Evolutionary conservation across 2,888 invertebrate genomes (phyloP), one percentile per base, ranked within the genome.

Genomic region (Lordiphosa fenestrarum): DNA sequence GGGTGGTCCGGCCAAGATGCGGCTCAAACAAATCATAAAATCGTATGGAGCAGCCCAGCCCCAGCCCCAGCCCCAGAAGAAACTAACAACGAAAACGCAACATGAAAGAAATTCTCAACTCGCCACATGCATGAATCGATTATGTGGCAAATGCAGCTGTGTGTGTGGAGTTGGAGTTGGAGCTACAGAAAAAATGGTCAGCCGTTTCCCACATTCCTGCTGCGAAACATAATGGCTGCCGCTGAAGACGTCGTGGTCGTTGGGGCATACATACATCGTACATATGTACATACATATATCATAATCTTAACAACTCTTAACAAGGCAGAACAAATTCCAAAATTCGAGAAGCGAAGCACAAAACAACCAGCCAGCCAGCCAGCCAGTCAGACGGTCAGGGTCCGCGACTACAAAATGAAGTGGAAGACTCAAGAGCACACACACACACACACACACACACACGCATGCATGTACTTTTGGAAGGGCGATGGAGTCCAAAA

Each of bases 241-340:
- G 74, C 69, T 71, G 66, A 69, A 72, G 75, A 66, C 62, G 66
- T 57, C 61, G 41, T 15, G 23, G 33, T 40, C 35, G 2, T 40
- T 25, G 35, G 44, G 38, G 44, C 57, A 63, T 47, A 54, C 59
- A 51, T 33, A 53, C 35, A 65, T 30, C 30, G 57, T 15, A 42
- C 25, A 57, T 39, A 30, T 42, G 44, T 54, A 61, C 64, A 67
- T 72, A 78, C 78, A 80, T 86, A 87, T 87, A 86, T 86, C 87
- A 86, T 86, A 87, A 87, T 85, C 84, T 86, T 87, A 86, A 86
- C 86, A 86, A 87, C 87, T 86, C 86, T 86, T 86, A 87, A 87
- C 86, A 86, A 87, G 86, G 73, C 84, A 80, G 75, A 87, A 86
- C 86, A 84, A 86, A 86, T 87, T 86, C 85, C 77, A 73, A 74